Percentiles rank a stretch among this genome's conserved stretches.
Conservation (phyloP, 2,888 invertebrate genomes). For the Caenorhabditis sp. region DNA sequence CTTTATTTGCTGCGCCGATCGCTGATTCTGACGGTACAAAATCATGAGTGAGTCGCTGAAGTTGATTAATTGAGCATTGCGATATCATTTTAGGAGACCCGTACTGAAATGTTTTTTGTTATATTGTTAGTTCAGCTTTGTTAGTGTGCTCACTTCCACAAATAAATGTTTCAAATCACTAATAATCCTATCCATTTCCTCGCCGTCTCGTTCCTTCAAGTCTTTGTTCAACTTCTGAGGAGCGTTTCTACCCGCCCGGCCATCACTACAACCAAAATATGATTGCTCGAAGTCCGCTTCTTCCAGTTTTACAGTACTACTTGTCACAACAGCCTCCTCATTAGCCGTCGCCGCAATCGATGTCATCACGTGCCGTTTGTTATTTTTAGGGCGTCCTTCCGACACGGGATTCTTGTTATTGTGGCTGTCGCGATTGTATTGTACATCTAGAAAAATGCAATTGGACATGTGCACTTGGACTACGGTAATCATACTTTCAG, state of each 20-base stretch:
- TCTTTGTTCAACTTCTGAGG: slow-evolving; percentile 32
- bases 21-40: slow-evolving; percentile 42
- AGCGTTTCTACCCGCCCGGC: slow-evolving; percentile 28
- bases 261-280: slow-evolving; percentile 42
- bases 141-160: slow-evolving; percentile 21
- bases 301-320: slow-evolving; percentile 50
- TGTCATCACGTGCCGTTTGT: slow-evolving; percentile 9
- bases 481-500: slow-evolving; percentile 40
- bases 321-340: slow-evolving; percentile 20
- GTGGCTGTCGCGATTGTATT: slow-evolving; percentile 55
- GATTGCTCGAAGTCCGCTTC: slow-evolving; percentile 37
- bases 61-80: slow-evolving; percentile 44
- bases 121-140: background rate
- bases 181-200: slow-evolving; percentile 48
- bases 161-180: slow-evolving; percentile 46
- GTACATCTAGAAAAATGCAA: no score
- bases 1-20: slow-evolving; percentile 35
- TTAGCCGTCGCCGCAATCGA: background rate
- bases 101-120: slow-evolving; percentile 27
- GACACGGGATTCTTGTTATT: slow-evolving; percentile 38
- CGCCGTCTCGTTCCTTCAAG: slow-evolving; percentile 15
- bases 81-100: slow-evolving; percentile 39
- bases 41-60: slow-evolving; percentile 34
- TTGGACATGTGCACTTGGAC: no score
- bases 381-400: slow-evolving; percentile 45